Base-by-base conservation (phyloP, 1,140 invertebrate genomes). In the Platorchestia sp. region DNA sequence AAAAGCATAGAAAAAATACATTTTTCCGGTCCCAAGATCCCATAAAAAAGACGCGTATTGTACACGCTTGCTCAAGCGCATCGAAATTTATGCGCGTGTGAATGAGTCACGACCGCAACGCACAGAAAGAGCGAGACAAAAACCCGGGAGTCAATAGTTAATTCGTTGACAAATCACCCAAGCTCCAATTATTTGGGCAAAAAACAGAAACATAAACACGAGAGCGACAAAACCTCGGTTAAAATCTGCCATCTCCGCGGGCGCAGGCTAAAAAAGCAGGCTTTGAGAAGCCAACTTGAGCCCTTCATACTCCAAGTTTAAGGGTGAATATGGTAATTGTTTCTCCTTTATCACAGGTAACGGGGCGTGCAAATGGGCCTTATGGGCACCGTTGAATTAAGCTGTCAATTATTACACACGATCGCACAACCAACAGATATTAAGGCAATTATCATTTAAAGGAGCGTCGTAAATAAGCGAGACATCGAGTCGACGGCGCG, bases 381-480 rank as follows among this genome's bases (percentile, higher is more conserved):
- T 90, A 42, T 42, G 41, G 87, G 86, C 86, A 87, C 40, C 86
- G 41, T 87, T 90, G 87, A 90, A 90, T 90, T 90, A 42, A 90
- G 87, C 87, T 90, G 87, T 90, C 87, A 42, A 90, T 90, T 90
- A 90, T 90, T 42, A 42, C 19, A 42, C 87, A 42, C 87, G 87
- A 90, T 90, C 87, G 19, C 87, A 90, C 87, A 42, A 90, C 5
- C 41, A 90, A 27, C 41, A 90, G 87, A 22, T 90, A 90, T 22
- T 22, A 90, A 90, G 87, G 87, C 87, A 90, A 90, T 90, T 90
- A 90, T 90, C 87, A 90, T 90, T 90, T 90, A 90, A 90, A 90
- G 44, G 87, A 90, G 44, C 59, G 87, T 7, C 87, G 44, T 42
- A 90, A 22, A 90, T 87, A 87, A 87, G 41, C 7, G 41, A 42